Evolutionary conservation across 2,113 vertebrate species (phyloP), one percentile per base, ranked within the genome.

Genomic region (Misgurnus anguillicaudatus): DNA sequence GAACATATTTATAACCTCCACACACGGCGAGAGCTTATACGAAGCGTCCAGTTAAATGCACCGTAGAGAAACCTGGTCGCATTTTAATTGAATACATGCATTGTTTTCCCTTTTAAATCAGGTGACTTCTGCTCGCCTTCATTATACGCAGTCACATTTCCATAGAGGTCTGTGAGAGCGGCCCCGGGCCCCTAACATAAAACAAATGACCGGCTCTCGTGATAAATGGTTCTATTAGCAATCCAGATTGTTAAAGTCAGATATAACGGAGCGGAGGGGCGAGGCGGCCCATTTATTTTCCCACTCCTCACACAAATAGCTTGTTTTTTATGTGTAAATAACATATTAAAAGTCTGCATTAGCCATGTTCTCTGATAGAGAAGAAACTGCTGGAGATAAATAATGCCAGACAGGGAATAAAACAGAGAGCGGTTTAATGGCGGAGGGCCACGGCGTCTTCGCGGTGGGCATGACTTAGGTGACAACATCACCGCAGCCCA

Each of bases 191-290:
- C 89, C 91, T 92, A 92, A 91, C 94, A 90, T 91, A 93, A 94
- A 94, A 94, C 86, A 94, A 94, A 93, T 91, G 92, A 91, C 92
- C 87, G 86, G 71, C 60, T 87, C 83, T 89, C 64, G 81, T 99
- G 97, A 99, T 96, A 95, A 98, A 99, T 98, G 96, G 95, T 98
- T 97, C 96, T 98, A 99, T 99, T 98, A 99, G 95, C 94, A 92
- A 93, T 94, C 95, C 95, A 96, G 97, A 99, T 98, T 96, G 96
- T 97, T 97, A 96, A 95, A 95, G 88, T 94, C 93, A 91, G 95
- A 97, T 97, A 97, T 88, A 95, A 94, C 93, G 93, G 94, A 92
- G 92, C 89, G 92, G 93, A 92, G 91, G 88, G 91, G 90, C 89
- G 89, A 89, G 45, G 91, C 90, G 90, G 90, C 91, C 94, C 94